A percentile compares a stretch with the other conserved stretches of the same genome.
These are phyloP conservation scores for Drosophila parthenogenetica DNA, from an alignment of 2,888 invertebrate genomes.

Conservation along the genomic window DNA sequence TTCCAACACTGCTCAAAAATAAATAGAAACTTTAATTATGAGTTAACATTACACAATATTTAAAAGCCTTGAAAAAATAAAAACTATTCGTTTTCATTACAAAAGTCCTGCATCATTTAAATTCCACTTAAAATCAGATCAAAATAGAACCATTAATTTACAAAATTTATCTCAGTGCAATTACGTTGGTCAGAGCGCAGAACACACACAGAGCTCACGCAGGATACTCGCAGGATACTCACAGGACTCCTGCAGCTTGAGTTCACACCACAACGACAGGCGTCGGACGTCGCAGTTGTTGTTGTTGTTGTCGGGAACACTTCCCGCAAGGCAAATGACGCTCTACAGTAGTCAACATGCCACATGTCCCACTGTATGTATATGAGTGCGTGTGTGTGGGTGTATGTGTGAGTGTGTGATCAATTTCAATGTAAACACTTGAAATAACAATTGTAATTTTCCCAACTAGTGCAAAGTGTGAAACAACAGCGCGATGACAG, in stretches of 20 bases:
- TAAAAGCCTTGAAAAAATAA: too few species aligned
- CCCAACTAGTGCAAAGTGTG: conserved; percentile 70
- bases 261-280: conserved; percentile 46
- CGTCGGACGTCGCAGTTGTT: conserved; percentile 15
- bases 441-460: conserved; percentile 73
- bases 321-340: conserved; percentile 40
- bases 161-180: background rate
- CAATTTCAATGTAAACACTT: conserved; percentile 70
- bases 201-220: background rate
- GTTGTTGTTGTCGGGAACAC: conserved; percentile 15
- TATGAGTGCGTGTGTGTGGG: conserved; percentile 9
- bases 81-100: too few species aligned
- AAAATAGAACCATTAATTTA: background rate
- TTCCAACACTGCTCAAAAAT: background rate
- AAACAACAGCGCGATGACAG: conserved; percentile 61
- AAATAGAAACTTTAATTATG: background rate
- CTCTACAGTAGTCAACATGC: conserved; percentile 19
- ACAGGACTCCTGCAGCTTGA: conserved; percentile 43
- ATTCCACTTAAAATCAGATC: too few species aligned
- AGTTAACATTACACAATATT: too few species aligned
- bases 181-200: conserved; percentile 20
- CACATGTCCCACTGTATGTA: conserved; percentile 13
- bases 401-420: conserved; percentile 41
- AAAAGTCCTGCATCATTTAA: too few species aligned
- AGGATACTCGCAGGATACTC: conserved; percentile 23